Base-by-base conservation (phyloP, 2,888 invertebrate genomes). In the Diplolepis rosae region DNA sequence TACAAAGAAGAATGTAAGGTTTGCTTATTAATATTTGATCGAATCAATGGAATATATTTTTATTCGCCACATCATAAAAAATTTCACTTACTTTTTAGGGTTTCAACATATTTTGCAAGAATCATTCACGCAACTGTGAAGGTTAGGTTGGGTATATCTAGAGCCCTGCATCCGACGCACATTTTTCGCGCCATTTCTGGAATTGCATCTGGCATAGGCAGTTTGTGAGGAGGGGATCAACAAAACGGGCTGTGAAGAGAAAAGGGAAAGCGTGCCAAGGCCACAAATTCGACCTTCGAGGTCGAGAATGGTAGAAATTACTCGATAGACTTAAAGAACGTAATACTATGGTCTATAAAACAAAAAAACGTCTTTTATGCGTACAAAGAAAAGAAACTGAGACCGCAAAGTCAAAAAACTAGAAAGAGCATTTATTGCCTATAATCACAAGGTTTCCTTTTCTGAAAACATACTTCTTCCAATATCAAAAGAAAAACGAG, bases 181-280 rank as follows among this genome's bases (percentile, higher is more conserved):
- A 56, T 56, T 56, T 48, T 56, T 56, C 56, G 56, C 56, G 32
- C 56, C 56, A 56, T 56, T 56, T 56, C 56, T 35, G 56, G 56
- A 56, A 56, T 56, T 35, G 56, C 56, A 56, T 56, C 65, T 42
- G 65, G 28, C 42, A 42, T 42, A 65, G 24, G 65, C 24, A 27
- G 45, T 45, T 24, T 1, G 65, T 28, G 9, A 65, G 65, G 27
- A 27, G 35, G 28, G 68, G 42, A 13, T 18, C 56, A 35, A 39
- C 42, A 51, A 56, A 56, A 67, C 51, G 52, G 65, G 42, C 30
- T 72, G 54, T 66, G 42, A 56, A 68, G 71, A 54, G 72, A 74
- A 80, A 77, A 76, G 77, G 75, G 75, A 77, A 82, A 83, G 78
- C 80, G 81, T 81, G 82, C 80, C 83, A 83, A 83, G 83, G 82